Evolutionary conservation across 2,888 invertebrate genomes (phyloP), one percentile per base, ranked within the genome.

Genomic region (Choristoneura rosaceana): DNA sequence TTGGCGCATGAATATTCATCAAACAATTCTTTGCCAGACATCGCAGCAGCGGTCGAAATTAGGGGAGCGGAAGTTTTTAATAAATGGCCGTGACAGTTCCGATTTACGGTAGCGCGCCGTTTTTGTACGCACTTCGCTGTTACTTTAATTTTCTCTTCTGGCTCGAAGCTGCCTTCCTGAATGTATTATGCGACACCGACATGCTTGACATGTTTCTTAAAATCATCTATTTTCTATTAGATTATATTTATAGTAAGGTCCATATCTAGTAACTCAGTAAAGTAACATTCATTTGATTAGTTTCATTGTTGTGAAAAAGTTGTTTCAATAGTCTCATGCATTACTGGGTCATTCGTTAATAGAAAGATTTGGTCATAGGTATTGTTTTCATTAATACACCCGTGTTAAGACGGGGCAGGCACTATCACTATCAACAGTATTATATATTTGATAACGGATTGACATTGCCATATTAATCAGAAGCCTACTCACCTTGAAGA

Each of bases 11-110:
- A 85, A 86, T 85, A 86, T 85, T 86, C 83, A 86, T 84, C 81
- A 80, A 82, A 82, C 84, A 84, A 83, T 83, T 85, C 82, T 83
- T 84, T 84, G 76, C 76, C 80, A 79, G 79, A 80, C 80, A 79
- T 77, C 78, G 80, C 71, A 61, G 55, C 73, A 43, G 34, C 62
- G 75, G 76, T 76, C 74, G 75, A 81, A 85, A 84, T 82, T 81
- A 79, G 81, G 81, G 78, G 77, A 76, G 80, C 78, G 80, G 79
- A 78, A 81, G 79, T 83, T 86, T 85, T 84, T 84, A 78, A 80
- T 84, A 84, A 87, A 86, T 84, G 82, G 81, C 78, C 73, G 73
- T 82, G 84, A 86, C 84, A 78, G 76, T 75, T 75, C 70, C 76
- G 75, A 78, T 76, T 77, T 75, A 76, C 74, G 73, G 70, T 61